Evolutionary conservation across 2,797 vertebrate species (phyloP).

Genomic region (Lutjanus argentimaculatus): DNA sequence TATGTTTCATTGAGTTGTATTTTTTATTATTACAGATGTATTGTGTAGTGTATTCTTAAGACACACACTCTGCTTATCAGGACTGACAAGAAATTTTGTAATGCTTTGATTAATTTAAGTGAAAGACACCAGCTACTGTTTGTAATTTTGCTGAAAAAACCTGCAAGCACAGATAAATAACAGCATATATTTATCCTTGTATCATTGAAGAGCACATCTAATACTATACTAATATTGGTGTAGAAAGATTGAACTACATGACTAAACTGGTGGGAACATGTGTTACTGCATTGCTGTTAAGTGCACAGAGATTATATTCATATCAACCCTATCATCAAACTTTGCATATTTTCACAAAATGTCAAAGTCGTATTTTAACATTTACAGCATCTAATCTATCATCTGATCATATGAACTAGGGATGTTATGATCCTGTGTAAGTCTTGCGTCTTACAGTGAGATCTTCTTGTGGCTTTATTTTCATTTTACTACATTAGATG

Average conservation of each 20-base stretch:
- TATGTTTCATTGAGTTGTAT: too few relatives aligned
- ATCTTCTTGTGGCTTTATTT: not conserved
- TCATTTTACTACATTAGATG: not conserved
- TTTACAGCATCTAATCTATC: not conserved
- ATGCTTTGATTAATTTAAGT: too few relatives aligned
- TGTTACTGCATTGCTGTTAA: not conserved
- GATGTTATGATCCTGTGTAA: not conserved
- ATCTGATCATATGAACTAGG: not conserved
- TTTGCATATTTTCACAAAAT: slow-evolving; percentile 30
- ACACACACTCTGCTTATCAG: too few relatives aligned
- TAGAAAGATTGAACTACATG: not conserved
- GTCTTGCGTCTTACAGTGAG: not conserved
- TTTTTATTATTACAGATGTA: too few relatives aligned
- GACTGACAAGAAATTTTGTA: too few relatives aligned
- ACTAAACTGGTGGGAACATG: not conserved
- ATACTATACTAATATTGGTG: not conserved
- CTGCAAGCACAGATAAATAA: not conserved
- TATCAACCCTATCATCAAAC: slow-evolving; percentile 10
- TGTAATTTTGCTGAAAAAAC: not conserved
- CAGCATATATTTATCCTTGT: not conserved
- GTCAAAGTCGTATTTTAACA: slow-evolving; percentile 7
- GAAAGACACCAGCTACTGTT: not conserved
- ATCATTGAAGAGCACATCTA: not conserved
- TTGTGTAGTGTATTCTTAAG: too few relatives aligned
- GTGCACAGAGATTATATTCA: not conserved